Percentiles rank a stretch among this genome's conserved stretches.
Evolutionary conservation across 2,888 invertebrate species (phyloP).

Genomic region (Diaphora mendica): DNA sequence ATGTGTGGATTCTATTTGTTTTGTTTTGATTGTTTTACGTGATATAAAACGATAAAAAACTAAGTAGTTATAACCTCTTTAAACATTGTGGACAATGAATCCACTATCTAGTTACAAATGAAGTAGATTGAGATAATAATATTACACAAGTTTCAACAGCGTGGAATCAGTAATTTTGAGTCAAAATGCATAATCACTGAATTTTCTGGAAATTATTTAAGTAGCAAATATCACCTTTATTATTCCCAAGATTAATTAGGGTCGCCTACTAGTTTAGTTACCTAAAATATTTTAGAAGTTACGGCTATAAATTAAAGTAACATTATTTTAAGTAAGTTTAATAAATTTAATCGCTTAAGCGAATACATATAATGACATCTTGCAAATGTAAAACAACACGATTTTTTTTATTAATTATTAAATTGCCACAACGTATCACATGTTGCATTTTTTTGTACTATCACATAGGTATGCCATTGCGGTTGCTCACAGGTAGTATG

Average conservation of each 20-base stretch:
- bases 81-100: background rate
- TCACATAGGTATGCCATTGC: no score
- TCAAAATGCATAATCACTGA: background rate
- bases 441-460: background rate
- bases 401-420: no score
- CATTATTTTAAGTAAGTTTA: no score
- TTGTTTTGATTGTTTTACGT: slow-evolving; percentile 48
- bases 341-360: no score
- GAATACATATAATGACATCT: no score
- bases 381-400: no score
- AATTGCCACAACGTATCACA: background rate
- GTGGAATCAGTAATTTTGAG: background rate
- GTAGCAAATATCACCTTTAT: no score
- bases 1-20: slow-evolving; percentile 53
- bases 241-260: no score
- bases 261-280: no score
- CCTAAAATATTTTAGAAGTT: no score
- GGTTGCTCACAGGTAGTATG: no score
- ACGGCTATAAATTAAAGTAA: no score
- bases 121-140: background rate
- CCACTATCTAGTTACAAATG: background rate
- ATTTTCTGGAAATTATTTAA: background rate
- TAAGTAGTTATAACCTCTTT: background rate
- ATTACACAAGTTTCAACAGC: background rate
- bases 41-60: slow-evolving; percentile 8